Evolutionary conservation across 2,797 vertebrate species (phyloP), one percentile per base, ranked within the genome.

Genomic region (Coendou prehensilis): DNA sequence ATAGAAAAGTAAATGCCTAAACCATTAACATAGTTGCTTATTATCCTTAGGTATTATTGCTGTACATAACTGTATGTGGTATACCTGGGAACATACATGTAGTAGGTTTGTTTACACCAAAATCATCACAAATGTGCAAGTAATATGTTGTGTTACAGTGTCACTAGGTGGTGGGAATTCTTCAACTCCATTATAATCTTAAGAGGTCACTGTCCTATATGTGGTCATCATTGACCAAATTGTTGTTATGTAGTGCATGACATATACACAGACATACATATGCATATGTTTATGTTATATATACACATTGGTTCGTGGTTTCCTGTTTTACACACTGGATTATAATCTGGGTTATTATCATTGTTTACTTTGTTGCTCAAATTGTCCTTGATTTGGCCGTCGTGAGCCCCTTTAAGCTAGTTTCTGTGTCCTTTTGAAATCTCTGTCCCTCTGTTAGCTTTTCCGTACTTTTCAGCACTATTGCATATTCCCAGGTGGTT

Each of bases 391-490:
- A 75, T 50, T 89, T 88, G 85, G 18, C 22, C 56, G 26, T 2
- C 23, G 20, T 23, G 57, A 71, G 45, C 33, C 1, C 47, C 67
- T 82, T 78, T 17, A 54, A 63, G 47, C 18, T 76, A 9, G 7
- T 76, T 87, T 88, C 52, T 93, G 64, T 30, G 71, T 86, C 67
- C 50, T 87, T 95, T 93, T 81, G 54, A 96, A 82, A 88, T 83
- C n/a, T 69, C 14, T 59, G 2, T 78, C 56, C 41, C 87, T 85
- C 45, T n/a, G 18, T 76, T 82, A 90, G 57, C 30, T 30, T 50
- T 87, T 89, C 64, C 41, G 84, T 76, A 57, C 11, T 82, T 93
- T 96, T 54, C 64, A 90, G 64, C 67, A 17, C 41, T 13, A 6
- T 61, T 69, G 33, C 50, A 28, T 79, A 59, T 63, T 82, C 73